Conservation (phyloP, 2,113 vertebrate species). For the Ornithorhynchus anatinus region DNA sequence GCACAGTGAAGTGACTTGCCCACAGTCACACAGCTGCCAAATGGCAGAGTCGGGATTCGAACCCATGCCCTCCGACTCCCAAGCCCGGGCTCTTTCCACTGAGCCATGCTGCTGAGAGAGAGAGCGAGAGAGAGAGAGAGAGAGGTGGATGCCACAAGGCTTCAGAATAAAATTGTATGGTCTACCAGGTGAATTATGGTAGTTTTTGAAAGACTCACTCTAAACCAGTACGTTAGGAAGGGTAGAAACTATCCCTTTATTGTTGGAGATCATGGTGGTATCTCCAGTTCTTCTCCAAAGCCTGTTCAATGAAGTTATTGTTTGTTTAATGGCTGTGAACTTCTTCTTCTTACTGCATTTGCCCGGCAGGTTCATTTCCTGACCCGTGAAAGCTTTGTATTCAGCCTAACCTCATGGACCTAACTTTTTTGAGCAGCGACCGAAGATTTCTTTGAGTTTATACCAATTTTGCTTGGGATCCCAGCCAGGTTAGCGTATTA, state of each 20-base stretch:
- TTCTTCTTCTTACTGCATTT: neutral
- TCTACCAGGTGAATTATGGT: neutral
- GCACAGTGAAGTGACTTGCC: too few species aligned
- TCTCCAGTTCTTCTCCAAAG: neutral
- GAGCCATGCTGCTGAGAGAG: too few species aligned
- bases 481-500: constrained; percentile 17
- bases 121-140: too few species aligned
- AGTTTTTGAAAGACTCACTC: neutral
- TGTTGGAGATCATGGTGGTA: neutral
- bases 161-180: too few species aligned
- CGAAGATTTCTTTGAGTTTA: neutral
- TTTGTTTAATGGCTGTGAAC: neutral
- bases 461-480: neutral
- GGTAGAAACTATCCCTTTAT: neutral
- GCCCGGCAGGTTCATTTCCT: neutral
- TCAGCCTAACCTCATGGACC: neutral
- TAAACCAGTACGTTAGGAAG: neutral
- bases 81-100: too few species aligned
- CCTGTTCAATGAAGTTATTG: constrained; percentile 2
- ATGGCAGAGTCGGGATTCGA: too few species aligned
- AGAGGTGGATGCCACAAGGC: too few species aligned
- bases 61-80: too few species aligned
- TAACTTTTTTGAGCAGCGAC: constrained; percentile 27
- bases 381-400: neutral
- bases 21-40: too few species aligned